Conservation (phyloP, 1,140 invertebrate genomes). For the Drosophila nikananu region DNA sequence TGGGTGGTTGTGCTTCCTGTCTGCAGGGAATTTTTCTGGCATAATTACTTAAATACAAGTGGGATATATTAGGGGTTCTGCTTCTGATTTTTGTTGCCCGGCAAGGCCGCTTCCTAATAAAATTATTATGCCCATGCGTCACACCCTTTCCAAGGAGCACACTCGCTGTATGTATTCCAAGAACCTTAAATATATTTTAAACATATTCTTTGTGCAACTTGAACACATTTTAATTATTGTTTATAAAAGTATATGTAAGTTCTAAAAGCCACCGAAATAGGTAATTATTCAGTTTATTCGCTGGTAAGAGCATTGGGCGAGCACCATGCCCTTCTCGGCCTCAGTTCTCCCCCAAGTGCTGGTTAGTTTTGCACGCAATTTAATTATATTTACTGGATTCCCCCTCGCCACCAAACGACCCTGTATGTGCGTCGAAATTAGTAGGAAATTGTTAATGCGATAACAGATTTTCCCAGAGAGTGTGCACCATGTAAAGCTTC, state of each 20-base stretch:
- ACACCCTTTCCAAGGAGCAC: slow-evolving; percentile 8
- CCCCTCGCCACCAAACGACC: slow-evolving; percentile 19
- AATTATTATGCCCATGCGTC: slow-evolving; percentile 24
- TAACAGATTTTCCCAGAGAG: slow-evolving; percentile 62
- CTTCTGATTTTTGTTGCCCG: slow-evolving; percentile 40
- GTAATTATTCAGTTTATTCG: background rate
- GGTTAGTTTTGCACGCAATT: slow-evolving; percentile 77
- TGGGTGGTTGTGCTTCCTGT: slow-evolving; percentile 17
- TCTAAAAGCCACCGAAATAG: too few relatives aligned
- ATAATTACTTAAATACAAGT: slow-evolving; percentile 79
- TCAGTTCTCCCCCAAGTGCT: slow-evolving; percentile 21
- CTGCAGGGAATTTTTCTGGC: slow-evolving; percentile 48
- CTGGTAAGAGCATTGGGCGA: slow-evolving; percentile 9
- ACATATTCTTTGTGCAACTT: too few relatives aligned
- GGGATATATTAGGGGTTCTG: slow-evolving; percentile 66
- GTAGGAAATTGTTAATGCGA: slow-evolving; percentile 83
- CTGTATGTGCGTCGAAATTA: slow-evolving; percentile 62
- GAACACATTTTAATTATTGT: background rate
- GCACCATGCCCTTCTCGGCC: too few relatives aligned
- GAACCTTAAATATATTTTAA: background rate
- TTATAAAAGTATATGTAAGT: background rate
- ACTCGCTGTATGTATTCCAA: background rate
- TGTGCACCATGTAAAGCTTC: slow-evolving; percentile 51
- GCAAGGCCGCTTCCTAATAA: slow-evolving; percentile 21
- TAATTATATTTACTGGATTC: slow-evolving; percentile 73